Conservation (phyloP, 2,113 vertebrate species). For the Pseudolaguvia tuberculata region DNA sequence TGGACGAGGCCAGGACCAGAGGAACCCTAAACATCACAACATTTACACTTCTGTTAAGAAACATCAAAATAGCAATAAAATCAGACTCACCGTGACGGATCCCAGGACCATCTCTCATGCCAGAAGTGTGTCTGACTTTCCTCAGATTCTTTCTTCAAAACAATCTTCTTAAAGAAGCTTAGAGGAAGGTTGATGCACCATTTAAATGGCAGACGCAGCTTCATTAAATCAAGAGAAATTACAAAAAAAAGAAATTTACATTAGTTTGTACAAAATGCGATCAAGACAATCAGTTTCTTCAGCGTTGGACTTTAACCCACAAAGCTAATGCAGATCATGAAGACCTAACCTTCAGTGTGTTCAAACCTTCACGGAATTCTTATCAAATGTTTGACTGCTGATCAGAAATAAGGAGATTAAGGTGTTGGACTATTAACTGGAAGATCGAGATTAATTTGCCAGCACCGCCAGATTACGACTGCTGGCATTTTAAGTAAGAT, state of each 20-base stretch:
- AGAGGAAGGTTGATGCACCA: slow-evolving; percentile 53
- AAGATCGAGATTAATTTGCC: too few relatives aligned
- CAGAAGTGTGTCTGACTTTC: slow-evolving; percentile 48
- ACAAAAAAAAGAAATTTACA: not conserved
- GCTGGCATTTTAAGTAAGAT: too few relatives aligned
- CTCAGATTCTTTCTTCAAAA: slow-evolving; percentile 43
- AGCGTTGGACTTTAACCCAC: not conserved
- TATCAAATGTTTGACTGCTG: too few relatives aligned
- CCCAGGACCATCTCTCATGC: slow-evolving; percentile 52
- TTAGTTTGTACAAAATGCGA: not conserved
- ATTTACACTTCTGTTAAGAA: too few relatives aligned
- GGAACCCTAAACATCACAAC: slow-evolving; percentile 43
- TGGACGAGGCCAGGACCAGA: slow-evolving; percentile 47
- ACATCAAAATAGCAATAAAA: too few relatives aligned
- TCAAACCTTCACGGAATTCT: too few relatives aligned
- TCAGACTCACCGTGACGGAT: slow-evolving; percentile 45
- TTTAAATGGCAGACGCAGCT: slow-evolving; percentile 53
- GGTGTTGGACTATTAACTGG: too few relatives aligned
- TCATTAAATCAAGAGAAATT: not conserved
- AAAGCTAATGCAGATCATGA: not conserved
- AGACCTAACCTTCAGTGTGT: too few relatives aligned
- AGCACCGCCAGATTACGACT: too few relatives aligned
- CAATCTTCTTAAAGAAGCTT: slow-evolving; percentile 53
- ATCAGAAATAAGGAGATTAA: too few relatives aligned
- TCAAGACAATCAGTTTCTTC: not conserved